Evolutionary conservation across 2,888 invertebrate species (phyloP), one percentile per base, ranked within the genome.

Genomic region (Drosophila paranaensis): DNA sequence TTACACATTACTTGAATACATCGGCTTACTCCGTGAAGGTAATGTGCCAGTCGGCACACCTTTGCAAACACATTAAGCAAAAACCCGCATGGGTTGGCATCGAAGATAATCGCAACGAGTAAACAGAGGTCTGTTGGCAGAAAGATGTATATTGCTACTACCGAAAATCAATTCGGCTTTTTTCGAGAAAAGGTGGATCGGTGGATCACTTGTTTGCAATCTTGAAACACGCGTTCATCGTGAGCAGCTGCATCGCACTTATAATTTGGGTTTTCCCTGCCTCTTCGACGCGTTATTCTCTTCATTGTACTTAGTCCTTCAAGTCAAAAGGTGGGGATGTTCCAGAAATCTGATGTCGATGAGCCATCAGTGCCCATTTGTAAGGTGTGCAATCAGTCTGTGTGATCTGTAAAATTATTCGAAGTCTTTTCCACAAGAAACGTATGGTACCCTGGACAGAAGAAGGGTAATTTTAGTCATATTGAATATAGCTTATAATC

Each of bases 151-250:
- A 72, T 74, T 61, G 73, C 69, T 74, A 57, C 74, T 57, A 45
- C 75, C 67, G 60, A 77, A 88, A 87, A 87, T 89, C 90, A 85
- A 81, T 87, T 81, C 85, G 82, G 82, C 40, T 78, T 83, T 84
- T 71, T 70, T 30, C 48, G 20, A 60, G 54, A 62, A 63, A 69
- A 60, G 37, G 25, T 55, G 39, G 20, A 40, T 40, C 27, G 40
- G 25, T 57, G 37, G 39, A 71, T 73, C 39, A 51, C 51, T 51
- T 33, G 4, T 14, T 65, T 30, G 53, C 48, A 68, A 66, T 35
- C 51, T 61, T 61, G 61, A 64, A 63, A 68, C 71, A 72, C 58
- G 64, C 62, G 60, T 60, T 55, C 11, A 37, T 57, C 64, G 55
- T 60, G 39, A 9, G 67, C 81, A 81, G 74, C 74, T 73, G 81